phyloP scores from a whole-genome alignment of 2,113 vertebrate species.

The Alces alces region DNA sequence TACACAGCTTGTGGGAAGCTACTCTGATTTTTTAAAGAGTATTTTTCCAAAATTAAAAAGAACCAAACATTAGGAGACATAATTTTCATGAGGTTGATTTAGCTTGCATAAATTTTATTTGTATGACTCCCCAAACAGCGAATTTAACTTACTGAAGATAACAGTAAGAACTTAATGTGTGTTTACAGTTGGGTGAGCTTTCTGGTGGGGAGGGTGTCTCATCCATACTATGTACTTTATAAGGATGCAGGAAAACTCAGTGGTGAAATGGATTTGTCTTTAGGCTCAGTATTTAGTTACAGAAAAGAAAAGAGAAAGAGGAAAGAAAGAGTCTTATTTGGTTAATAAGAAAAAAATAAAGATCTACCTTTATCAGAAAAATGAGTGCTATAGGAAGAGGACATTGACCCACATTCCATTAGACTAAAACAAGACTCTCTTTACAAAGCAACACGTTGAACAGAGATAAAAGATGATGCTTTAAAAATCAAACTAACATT shows the following conservation, averaged over 20 bases:
- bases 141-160: conserved; percentile 59
- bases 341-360: not conserved
- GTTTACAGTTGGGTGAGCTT: conserved; percentile 28
- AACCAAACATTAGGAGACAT: conserved; percentile 42
- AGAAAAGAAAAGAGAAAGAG: not conserved
- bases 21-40: not conserved
- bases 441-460: not conserved
- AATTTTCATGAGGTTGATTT: conserved; percentile 37
- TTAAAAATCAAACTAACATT: not conserved
- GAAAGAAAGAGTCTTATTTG: not conserved
- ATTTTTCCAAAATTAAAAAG: conserved; percentile 34
- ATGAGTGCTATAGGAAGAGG: accelerated
- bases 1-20: not conserved
- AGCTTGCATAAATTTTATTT: conserved; percentile 65
- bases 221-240: not conserved
- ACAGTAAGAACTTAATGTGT: conserved; percentile 55
- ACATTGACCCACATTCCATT: not conserved
- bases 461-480: not conserved
- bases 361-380: not conserved
- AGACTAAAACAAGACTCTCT: not conserved
- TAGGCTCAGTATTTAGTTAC: conserved; percentile 36
- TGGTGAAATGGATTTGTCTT: not conserved
- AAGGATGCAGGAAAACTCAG: not conserved
- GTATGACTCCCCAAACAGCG: not conserved
- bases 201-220: not conserved